These are phyloP conservation scores for Brachyptera risi DNA, from an alignment of 2,888 invertebrate species.

Conservation along the genomic window DNA sequence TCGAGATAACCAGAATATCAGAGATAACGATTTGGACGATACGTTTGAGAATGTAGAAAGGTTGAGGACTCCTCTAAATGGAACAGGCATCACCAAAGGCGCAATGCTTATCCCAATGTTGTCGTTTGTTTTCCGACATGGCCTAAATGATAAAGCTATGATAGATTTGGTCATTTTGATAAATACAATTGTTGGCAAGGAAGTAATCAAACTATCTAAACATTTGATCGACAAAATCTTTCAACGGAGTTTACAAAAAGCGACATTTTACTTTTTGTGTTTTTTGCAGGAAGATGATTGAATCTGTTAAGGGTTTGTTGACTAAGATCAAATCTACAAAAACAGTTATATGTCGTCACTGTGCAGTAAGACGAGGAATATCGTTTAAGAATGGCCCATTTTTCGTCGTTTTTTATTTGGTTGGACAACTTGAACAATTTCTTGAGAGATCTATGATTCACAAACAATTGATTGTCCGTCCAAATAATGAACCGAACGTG, in stretches of 20 bases:
- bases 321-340: not conserved
- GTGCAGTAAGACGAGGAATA: not conserved
- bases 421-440: not conserved
- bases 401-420: not conserved
- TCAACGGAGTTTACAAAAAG: not conserved
- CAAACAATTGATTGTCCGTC: not conserved
- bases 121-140: not conserved
- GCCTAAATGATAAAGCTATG: not conserved
- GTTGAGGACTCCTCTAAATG: not conserved
- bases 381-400: not conserved
- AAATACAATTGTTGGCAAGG: not conserved
- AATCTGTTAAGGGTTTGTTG: not conserved
- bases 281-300: not conserved
- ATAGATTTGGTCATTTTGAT: not conserved
- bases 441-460: not conserved
- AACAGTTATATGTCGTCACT: not conserved
- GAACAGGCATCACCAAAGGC: not conserved
- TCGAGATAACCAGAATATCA: no score
- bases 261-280: not conserved
- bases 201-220: not conserved
- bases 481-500: not conserved
- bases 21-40: no score
- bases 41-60: no score
- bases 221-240: not conserved
- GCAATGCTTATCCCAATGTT: not conserved